Percentiles rank a stretch among this genome's conserved stretches.
phyloP scores from a whole-genome alignment of 2,888 invertebrate species.

The Micoletzkya japonica region DNA sequence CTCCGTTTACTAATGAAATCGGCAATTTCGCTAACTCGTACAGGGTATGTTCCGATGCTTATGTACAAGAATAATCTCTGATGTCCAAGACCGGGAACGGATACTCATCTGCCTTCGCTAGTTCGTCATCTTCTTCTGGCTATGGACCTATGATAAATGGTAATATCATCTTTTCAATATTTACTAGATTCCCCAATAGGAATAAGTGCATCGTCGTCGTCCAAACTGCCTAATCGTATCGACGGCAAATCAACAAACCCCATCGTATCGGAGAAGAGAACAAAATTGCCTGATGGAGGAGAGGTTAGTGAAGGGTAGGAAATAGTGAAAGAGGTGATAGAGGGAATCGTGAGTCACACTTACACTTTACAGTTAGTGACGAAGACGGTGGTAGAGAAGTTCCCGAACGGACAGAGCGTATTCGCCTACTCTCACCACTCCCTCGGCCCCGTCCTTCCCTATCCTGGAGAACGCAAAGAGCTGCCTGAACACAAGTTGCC shows the following conservation, averaged over 20 bases:
- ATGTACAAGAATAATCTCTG: too few relatives aligned
- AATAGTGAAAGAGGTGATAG: neutral
- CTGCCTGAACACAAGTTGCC: neutral
- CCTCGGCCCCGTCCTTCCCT: slow-evolving; percentile 10
- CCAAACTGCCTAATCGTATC: too few relatives aligned
- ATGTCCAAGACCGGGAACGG: too few relatives aligned
- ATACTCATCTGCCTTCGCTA: too few relatives aligned
- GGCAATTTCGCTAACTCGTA: slow-evolving; percentile 6
- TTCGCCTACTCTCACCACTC: slow-evolving; percentile 24
- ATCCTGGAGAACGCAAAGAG: neutral
- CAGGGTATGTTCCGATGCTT: slow-evolving; percentile 1
- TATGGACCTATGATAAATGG: neutral
- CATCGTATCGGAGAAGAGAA: slow-evolving; percentile 22
- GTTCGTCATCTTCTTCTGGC: neutral
- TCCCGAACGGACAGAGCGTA: slow-evolving; percentile 20
- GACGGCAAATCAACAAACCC: too few relatives aligned
- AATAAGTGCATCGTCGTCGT: too few relatives aligned
- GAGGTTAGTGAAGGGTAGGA: slow-evolving; percentile 17
- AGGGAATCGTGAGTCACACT: neutral
- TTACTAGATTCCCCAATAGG: too few relatives aligned
- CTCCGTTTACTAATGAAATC: neutral
- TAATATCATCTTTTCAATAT: neutral
- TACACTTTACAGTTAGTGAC: slow-evolving; percentile 18
- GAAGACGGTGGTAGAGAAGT: slow-evolving; percentile 25
- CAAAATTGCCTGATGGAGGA: slow-evolving; percentile 21